A percentile compares a stretch with the other conserved stretches of the same genome.
These are phyloP conservation scores for Theristicus caerulescens DNA, from an alignment of 2,113 vertebrate species.

Conservation along the genomic window DNA sequence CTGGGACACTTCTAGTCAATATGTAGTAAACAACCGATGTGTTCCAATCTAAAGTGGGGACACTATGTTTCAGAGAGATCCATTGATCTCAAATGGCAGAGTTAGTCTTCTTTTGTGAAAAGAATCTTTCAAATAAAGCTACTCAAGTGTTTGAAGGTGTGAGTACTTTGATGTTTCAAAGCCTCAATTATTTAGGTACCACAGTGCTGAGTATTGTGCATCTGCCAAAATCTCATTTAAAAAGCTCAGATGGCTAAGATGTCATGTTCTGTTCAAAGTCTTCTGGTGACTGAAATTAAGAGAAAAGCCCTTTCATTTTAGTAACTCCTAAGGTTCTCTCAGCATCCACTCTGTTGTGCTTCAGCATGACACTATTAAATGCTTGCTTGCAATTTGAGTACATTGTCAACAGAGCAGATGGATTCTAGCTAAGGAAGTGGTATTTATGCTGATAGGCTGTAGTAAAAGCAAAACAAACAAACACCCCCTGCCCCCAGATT, in stretches of 20 bases:
- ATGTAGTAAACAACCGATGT: constrained; percentile 58
- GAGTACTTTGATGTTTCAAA: constrained; percentile 80
- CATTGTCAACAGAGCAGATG: constrained; percentile 51
- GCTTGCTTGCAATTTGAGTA: constrained; percentile 64
- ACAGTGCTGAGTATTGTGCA: constrained; percentile 67
- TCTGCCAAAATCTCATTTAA: constrained; percentile 71
- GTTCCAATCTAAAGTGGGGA: constrained; percentile 56
- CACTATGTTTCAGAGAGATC: constrained; percentile 42
- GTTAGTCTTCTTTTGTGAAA: constrained; percentile 67
- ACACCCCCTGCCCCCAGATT: background rate
- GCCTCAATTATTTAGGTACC: constrained; percentile 78
- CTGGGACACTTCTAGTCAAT: constrained; percentile 52
- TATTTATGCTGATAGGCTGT: constrained; percentile 45
- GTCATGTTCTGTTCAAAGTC: constrained; percentile 73
- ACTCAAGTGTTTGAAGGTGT: constrained; percentile 76
- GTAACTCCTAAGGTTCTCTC: constrained; percentile 54
- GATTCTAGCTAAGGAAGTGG: constrained; percentile 43
- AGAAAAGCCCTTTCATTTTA: constrained; percentile 71
- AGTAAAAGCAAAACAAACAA: constrained; percentile 34
- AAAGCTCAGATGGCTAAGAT: constrained; percentile 69
- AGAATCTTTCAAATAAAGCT: constrained; percentile 75
- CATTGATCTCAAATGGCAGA: constrained; percentile 76
- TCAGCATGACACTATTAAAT: constrained; percentile 59
- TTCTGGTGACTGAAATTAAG: constrained; percentile 73
- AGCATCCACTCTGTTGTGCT: constrained; percentile 47